phyloP scores from a whole-genome alignment of 2,113 vertebrate species.

The Paracanthobrama guichenoti region DNA sequence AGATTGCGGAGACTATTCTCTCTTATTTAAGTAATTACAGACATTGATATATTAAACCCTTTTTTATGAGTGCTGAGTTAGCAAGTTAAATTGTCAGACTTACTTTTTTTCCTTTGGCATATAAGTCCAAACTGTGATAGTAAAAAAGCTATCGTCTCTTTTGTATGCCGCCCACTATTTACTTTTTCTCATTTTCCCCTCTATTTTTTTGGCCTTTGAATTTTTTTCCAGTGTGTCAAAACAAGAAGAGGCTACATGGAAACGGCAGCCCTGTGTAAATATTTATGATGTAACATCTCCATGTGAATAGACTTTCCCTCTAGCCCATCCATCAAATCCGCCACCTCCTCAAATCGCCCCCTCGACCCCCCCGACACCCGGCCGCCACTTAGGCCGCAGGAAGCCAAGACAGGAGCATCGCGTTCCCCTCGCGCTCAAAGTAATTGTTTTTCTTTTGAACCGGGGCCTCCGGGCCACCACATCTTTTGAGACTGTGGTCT shows the following conservation, averaged over 20 bases:
- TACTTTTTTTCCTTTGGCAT: constrained; percentile 20
- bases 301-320: constrained; percentile 83
- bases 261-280: constrained; percentile 98
- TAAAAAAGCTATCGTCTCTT: constrained; percentile 43
- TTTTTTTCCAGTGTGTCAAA: constrained; percentile 76
- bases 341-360: constrained; percentile 75
- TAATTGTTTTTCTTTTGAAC: constrained; percentile 95
- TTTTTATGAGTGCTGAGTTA: neutral
- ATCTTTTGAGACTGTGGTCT: constrained; percentile 34
- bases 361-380: constrained; percentile 71
- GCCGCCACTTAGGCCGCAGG: constrained; percentile 76
- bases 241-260: constrained; percentile 81
- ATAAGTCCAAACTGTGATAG: constrained; percentile 8
- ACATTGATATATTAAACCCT: constrained; percentile 11
- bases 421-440: constrained; percentile 88
- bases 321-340: constrained; percentile 95
- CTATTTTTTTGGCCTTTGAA: constrained; percentile 66
- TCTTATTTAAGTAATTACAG: constrained; percentile 39
- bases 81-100: constrained; percentile 12
- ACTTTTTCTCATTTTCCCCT: constrained; percentile 50
- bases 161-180: constrained; percentile 56
- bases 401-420: constrained; percentile 86
- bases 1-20: constrained; percentile 22
- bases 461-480: constrained; percentile 75
- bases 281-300: constrained; percentile 90